A percentile compares a stretch with the other conserved stretches of the same genome.
Conservation (phyloP, 2,797 vertebrate species). For the Carapus acus region DNA sequence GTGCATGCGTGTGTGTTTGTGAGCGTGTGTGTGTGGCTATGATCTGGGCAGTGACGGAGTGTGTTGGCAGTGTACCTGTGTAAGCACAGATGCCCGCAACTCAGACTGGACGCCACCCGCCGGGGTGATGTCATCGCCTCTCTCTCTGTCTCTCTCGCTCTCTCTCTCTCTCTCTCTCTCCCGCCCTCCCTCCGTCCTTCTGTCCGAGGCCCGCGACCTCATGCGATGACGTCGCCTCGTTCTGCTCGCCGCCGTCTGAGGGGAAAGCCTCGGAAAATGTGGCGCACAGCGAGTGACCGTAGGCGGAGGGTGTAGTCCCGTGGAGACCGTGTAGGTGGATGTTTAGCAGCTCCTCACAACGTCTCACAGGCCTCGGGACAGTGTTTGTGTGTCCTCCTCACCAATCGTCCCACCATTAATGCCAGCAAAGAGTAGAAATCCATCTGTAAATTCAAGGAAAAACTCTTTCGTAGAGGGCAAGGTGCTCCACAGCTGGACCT, state of each 20-base stretch:
- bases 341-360: too few species aligned
- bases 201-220: constrained; percentile 36
- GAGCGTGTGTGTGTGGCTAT: constrained; percentile 23
- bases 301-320: constrained; percentile 28
- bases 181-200: too few species aligned
- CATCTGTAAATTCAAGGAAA: too few species aligned
- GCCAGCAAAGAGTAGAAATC: too few species aligned
- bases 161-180: too few species aligned
- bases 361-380: too few species aligned
- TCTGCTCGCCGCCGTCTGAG: constrained; percentile 36
- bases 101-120: constrained; percentile 55
- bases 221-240: constrained; percentile 36
- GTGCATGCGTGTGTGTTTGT: constrained; percentile 19
- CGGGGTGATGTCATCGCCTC: constrained; percentile 65
- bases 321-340: constrained; percentile 13
- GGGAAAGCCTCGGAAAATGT: constrained; percentile 51
- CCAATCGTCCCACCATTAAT: too few species aligned
- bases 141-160: too few species aligned
- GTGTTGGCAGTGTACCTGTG: constrained; percentile 58
- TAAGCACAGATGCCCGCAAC: constrained; percentile 62
- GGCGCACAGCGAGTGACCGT: constrained; percentile 15
- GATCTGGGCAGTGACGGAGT: constrained; percentile 45
- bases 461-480: too few species aligned
- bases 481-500: too few species aligned
- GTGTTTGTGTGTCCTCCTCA: too few species aligned